These are phyloP conservation scores for Gobionotothen gibberifrons DNA, from an alignment of 2,797 vertebrate genomes.

Conservation along the genomic window DNA sequence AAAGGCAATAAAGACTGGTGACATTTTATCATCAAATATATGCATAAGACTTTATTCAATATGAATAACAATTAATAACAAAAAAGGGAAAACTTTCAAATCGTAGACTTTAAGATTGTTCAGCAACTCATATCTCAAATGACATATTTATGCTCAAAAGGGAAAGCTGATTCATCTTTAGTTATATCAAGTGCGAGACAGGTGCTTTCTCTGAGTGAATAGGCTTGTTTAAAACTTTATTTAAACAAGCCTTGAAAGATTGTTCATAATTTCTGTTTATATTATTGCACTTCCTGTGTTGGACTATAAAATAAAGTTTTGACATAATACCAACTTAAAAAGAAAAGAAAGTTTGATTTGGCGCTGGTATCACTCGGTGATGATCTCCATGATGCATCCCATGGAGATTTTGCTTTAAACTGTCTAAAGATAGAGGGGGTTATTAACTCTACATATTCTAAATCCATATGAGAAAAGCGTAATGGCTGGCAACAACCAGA, in stretches of 20 bases:
- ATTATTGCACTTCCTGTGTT: background rate
- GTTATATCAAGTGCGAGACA: background rate
- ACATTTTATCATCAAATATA: conserved; percentile 8
- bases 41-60: background rate
- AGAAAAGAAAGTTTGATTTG: no score
- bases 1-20: conserved; percentile 5
- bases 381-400: no score
- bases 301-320: background rate
- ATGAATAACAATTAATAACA: no score
- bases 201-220: background rate
- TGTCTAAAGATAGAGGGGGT: background rate
- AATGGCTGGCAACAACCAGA: background rate
- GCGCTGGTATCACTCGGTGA: background rate
- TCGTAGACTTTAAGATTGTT: background rate
- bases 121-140: background rate
- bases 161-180: background rate
- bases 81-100: no score
- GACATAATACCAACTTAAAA: background rate
- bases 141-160: background rate
- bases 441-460: background rate
- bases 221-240: background rate
- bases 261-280: background rate
- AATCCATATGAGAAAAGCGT: background rate
- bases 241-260: background rate
- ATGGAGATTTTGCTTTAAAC: background rate